phyloP scores from a whole-genome alignment of 2,113 vertebrate species.

The Paralichthys olivaceus region DNA sequence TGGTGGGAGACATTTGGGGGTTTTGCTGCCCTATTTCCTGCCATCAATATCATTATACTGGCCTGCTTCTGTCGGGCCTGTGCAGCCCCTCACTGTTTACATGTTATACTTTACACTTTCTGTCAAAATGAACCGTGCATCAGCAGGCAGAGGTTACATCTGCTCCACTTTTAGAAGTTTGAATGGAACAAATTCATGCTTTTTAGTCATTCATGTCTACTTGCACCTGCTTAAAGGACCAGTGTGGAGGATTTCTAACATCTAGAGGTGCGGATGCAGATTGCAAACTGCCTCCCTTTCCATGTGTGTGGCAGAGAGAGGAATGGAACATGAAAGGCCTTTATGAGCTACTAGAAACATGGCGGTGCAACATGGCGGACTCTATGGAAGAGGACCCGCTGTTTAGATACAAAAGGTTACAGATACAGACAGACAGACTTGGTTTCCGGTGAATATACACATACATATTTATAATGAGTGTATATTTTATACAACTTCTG shows the following conservation, averaged over 20 bases:
- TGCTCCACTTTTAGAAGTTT: constrained; percentile 40
- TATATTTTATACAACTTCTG: too few species aligned
- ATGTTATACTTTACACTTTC: not conserved
- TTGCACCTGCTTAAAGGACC: not conserved
- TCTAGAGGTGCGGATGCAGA: not conserved
- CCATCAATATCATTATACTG: constrained; percentile 55
- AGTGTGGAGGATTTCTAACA: not conserved
- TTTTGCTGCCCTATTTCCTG: constrained; percentile 68
- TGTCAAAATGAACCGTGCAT: constrained; percentile 7
- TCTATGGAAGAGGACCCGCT: not conserved
- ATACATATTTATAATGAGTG: too few species aligned
- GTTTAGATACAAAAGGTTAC: not conserved
- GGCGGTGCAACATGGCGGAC: not conserved
- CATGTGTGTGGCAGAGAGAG: not conserved
- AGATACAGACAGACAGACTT: too few species aligned
- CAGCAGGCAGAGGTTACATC: constrained; percentile 3
- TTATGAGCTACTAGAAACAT: not conserved
- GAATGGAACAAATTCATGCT: not conserved
- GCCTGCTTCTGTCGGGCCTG: constrained; percentile 68
- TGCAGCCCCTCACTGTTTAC: constrained; percentile 48
- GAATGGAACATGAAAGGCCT: too few species aligned
- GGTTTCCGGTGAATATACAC: too few species aligned
- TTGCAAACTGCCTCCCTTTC: not conserved
- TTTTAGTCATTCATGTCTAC: not conserved
- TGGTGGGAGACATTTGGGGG: constrained; percentile 55